phyloP scores from a whole-genome alignment of 2,797 vertebrate species.

The Enteromius mattozi region DNA sequence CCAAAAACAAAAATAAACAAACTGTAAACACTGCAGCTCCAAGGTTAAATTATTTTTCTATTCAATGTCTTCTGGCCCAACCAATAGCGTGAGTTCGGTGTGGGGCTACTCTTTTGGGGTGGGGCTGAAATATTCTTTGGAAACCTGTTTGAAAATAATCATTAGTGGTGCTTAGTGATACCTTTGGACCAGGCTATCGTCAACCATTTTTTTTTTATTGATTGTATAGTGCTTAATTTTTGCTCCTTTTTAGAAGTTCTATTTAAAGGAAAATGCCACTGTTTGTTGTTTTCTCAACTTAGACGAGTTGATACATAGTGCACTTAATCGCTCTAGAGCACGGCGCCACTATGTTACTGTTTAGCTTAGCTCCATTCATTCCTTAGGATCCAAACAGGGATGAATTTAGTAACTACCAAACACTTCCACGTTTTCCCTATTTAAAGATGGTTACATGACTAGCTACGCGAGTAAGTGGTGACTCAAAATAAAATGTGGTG shows the following conservation, averaged over 20 bases:
- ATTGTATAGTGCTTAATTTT: neutral
- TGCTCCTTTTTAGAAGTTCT: neutral
- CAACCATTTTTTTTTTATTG: neutral
- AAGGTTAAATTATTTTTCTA: neutral
- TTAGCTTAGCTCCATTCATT: too few species aligned
- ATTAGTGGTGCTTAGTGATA: neutral
- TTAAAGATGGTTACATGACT: too few species aligned
- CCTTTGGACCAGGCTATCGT: neutral
- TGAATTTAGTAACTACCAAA: too few species aligned
- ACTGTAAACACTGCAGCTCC: neutral
- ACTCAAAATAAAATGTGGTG: too few species aligned
- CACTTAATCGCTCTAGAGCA: too few species aligned
- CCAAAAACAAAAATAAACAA: neutral
- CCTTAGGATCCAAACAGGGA: too few species aligned
- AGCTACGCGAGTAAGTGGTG: too few species aligned
- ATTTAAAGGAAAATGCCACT: neutral
- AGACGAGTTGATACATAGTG: too few species aligned
- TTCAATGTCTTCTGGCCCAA: neutral
- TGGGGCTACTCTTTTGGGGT: neutral
- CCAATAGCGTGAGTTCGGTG: neutral
- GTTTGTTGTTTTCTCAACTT: too few species aligned
- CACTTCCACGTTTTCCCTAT: too few species aligned
- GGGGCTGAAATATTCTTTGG: neutral
- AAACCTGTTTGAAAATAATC: conserved; percentile 7
- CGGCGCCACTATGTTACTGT: too few species aligned